Evolutionary conservation across 1,140 invertebrate species (phyloP), one percentile per base, ranked within the genome.

Genomic region (Steinernema khuongi): DNA sequence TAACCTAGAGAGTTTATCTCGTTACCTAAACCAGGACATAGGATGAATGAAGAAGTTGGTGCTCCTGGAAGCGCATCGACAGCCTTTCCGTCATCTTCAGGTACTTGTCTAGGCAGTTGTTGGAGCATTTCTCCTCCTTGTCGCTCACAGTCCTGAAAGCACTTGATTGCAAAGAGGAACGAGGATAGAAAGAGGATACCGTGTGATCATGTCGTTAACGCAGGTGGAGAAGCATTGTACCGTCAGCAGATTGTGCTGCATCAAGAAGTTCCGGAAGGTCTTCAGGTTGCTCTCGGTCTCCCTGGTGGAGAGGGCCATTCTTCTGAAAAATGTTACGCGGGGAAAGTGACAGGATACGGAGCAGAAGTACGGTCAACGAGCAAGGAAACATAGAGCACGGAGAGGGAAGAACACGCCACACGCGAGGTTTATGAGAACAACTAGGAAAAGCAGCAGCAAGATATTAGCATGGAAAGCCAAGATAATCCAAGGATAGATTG

Each of bases 41-140:
- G 18, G 73, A 72, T 28, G n/a, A n/a, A n/a, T 83, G 68, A 18
- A 85, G 22, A 44, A 85, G 26, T 72, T 82, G 81, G 67, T 83
- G 79, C 60, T 83, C 81, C 68, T 84, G 82, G 70, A 83, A 83
- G 11, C 81, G 73, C 22, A 83, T 36, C 7, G 82, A 84, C 29
- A 83, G 32, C 17, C 81, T 70, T 71, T 83, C 83, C 14, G 82
- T 84, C 82, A 83, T 81, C 72, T 83, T 83, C 17, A 83, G 73
- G 43, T 70, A 83, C 71, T 83, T 83, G 30, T 83, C 80, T 33
- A 83, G 68, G 69, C 81, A 83, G 69, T 85, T 84, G 30, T 72
- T 76, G 31, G 79, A 70, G 41, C 81, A 83, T 28, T 73, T 76
- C 22, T 84, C 79, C 43, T 82, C 81, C 67, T 82, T 82, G 19